Evolutionary conservation across 2,797 vertebrate species (phyloP).

Genomic region (Triplophysa bombifrons): DNA sequence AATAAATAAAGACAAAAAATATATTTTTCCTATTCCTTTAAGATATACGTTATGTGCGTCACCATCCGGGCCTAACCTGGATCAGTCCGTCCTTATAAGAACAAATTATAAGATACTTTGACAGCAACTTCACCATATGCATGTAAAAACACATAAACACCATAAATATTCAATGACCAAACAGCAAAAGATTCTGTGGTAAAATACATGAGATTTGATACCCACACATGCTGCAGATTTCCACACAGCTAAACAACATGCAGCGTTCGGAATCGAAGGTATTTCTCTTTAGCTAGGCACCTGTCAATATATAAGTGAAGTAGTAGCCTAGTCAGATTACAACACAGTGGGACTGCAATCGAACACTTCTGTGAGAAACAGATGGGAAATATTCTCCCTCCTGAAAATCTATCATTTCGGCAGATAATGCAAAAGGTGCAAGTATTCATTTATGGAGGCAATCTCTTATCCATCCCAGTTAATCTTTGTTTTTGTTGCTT

Average conservation of each 20-base stretch:
- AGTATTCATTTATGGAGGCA: constrained; percentile 3
- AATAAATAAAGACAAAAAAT: too few relatives aligned
- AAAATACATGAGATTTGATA: neutral
- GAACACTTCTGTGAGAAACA: neutral
- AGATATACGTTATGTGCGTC: neutral
- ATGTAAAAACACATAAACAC: neutral
- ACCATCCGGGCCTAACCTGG: neutral
- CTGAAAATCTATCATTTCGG: neutral
- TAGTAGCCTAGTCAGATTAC: neutral
- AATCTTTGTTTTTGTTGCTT: neutral
- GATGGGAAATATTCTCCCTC: neutral
- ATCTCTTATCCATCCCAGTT: constrained; percentile 6
- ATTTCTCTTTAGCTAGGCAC: neutral
- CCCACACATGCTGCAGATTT: neutral
- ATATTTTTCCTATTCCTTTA: too few relatives aligned
- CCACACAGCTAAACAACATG: neutral
- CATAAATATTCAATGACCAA: neutral
- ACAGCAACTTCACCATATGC: neutral
- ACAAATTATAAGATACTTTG: neutral
- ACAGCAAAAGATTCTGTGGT: neutral
- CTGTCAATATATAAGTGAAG: neutral
- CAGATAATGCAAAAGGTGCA: constrained; percentile 6
- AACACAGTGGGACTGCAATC: neutral
- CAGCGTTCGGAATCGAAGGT: neutral
- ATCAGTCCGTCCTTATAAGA: neutral